Evolutionary conservation across 37 sponge, comb jelly and placozoan species (phyloP).

Genomic region (Cladorhizidae sp.): DNA sequence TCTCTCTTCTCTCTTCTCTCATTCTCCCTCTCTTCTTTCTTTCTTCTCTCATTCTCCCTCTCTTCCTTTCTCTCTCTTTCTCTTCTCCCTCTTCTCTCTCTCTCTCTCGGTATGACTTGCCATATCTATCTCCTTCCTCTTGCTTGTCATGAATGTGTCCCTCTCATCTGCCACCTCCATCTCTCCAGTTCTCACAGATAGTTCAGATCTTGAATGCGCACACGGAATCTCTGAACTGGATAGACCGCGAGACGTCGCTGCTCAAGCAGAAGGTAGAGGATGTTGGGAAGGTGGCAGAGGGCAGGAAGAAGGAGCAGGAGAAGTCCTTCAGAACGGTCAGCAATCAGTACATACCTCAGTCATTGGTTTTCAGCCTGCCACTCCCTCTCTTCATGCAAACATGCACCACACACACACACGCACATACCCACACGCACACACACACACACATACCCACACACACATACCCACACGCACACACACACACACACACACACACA

Average conservation of each 20-base stretch:
- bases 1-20: background rate
- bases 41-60: background rate
- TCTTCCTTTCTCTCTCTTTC: background rate
- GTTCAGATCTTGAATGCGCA: constrained; percentile 94
- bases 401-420: background rate
- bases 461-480: constrained; percentile 23
- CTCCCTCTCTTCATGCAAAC: no score
- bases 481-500: constrained; percentile 22
- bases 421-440: background rate
- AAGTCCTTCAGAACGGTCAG: constrained; percentile 70
- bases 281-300: constrained; percentile 59
- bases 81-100: background rate
- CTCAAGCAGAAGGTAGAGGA: constrained; percentile 75
- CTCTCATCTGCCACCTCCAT: background rate
- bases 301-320: constrained; percentile 68
- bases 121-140: background rate
- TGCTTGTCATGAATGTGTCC: background rate
- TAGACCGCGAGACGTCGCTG: constrained; percentile 78
- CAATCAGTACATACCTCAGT: no score
- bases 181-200: constrained; percentile 67
- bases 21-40: background rate
- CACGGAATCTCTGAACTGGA: constrained; percentile 89
- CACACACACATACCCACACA: constrained; percentile 13
- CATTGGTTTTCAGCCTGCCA: no score
- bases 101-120: background rate